Conservation (phyloP, 2,888 invertebrate genomes). For the Coremacera marginata region DNA sequence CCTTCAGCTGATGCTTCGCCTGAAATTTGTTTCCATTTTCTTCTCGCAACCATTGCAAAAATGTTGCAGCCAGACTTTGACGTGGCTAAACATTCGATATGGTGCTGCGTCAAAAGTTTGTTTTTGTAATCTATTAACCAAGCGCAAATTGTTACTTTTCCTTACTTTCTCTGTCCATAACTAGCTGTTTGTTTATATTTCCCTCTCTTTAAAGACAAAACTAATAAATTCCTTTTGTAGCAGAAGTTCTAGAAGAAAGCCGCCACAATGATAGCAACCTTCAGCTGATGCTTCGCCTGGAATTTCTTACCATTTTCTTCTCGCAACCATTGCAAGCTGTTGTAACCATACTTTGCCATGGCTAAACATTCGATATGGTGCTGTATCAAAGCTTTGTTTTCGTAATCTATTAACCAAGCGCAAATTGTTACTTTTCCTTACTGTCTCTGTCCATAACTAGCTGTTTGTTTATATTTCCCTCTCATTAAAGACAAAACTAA, state of each 20-base stretch:
- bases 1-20: conserved; percentile 47
- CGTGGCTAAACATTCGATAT: not conserved
- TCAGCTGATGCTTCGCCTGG: conserved; percentile 47
- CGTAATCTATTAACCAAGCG: no score
- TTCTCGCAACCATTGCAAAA: conserved; percentile 52
- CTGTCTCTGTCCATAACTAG: not conserved
- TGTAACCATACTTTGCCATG: not conserved
- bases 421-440: not conserved
- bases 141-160: no score
- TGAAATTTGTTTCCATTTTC: conserved; percentile 25
- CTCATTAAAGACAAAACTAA: not conserved
- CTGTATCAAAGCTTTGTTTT: no score
- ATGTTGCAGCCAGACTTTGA: conserved; percentile 29
- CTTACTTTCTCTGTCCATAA: no score
- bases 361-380: conserved; percentile 35
- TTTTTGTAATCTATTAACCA: no score
- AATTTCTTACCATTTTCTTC: conserved; percentile 36
- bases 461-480: no score
- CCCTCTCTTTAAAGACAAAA: no score
- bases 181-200: no score
- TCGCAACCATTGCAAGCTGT: conserved; percentile 49
- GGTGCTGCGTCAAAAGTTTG: not conserved
- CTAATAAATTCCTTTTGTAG: conserved; percentile 48
- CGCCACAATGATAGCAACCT: conserved; percentile 44
- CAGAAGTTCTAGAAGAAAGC: conserved; percentile 56